Evolutionary conservation across 1,140 invertebrate genomes (phyloP).

Genomic region (Tribolium madens): DNA sequence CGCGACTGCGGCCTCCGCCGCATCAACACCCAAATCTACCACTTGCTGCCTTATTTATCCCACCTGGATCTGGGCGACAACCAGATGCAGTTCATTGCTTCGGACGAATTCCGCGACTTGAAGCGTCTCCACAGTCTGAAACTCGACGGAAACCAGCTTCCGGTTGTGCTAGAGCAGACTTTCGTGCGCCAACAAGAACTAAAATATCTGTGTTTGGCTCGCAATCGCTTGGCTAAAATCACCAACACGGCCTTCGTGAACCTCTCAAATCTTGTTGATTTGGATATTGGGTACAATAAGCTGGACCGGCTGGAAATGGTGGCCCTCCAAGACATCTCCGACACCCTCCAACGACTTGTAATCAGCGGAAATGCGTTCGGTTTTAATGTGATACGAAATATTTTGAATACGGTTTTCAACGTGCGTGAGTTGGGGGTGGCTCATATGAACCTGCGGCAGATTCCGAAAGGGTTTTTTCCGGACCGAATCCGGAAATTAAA

Average conservation of each 20-base stretch:
- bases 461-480: constrained; percentile 70
- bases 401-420: constrained; percentile 70
- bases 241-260: constrained; percentile 78
- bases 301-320: constrained; percentile 74
- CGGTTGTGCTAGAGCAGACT: constrained; percentile 79
- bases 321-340: constrained; percentile 72
- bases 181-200: constrained; percentile 76
- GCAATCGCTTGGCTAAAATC: constrained; percentile 80
- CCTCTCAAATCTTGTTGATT: constrained; percentile 72
- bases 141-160: constrained; percentile 82
- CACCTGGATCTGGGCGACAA: constrained; percentile 83
- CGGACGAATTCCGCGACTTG: constrained; percentile 80
- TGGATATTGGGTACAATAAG: constrained; percentile 82
- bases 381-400: constrained; percentile 64
- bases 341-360: constrained; percentile 72
- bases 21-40: constrained; percentile 83
- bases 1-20: constrained; percentile 76
- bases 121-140: constrained; percentile 75
- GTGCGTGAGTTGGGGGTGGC: constrained; percentile 72
- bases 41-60: constrained; percentile 75
- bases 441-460: constrained; percentile 70
- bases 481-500: constrained; percentile 70
- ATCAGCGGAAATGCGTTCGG: constrained; percentile 75
- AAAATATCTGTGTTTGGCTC: constrained; percentile 71
- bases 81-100: constrained; percentile 79